Conservation (phyloP, 2,888 invertebrate genomes). For the Drosophila rubida region DNA sequence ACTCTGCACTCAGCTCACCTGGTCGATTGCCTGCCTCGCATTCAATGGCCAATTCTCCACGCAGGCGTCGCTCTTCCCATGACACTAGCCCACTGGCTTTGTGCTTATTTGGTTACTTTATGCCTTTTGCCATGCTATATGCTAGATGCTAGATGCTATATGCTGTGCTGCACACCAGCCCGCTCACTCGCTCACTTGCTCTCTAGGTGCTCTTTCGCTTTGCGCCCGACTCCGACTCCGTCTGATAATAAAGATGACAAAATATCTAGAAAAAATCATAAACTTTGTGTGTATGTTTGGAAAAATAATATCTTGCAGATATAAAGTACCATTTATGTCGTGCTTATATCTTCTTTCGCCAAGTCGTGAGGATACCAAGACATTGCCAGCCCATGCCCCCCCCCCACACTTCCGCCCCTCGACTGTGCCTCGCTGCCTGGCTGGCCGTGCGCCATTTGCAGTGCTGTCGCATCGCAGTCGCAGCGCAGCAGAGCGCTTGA, state of each 20-base stretch:
- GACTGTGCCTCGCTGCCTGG: constrained; percentile 21
- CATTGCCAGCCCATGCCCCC: constrained; percentile 23
- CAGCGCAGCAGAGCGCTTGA: constrained; percentile 42
- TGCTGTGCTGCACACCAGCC: too few relatives aligned
- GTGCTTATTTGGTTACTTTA: constrained; percentile 78
- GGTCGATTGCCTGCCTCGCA: constrained; percentile 46
- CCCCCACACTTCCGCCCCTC: neutral
- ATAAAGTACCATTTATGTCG: constrained; percentile 81
- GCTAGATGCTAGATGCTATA: too few relatives aligned
- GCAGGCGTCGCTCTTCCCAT: constrained; percentile 73
- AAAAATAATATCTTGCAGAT: constrained; percentile 81
- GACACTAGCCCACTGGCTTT: constrained; percentile 62
- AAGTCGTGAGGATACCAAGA: constrained; percentile 73
- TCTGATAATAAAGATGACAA: constrained; percentile 81
- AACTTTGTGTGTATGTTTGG: constrained; percentile 81
- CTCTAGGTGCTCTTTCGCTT: constrained; percentile 18
- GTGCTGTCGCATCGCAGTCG: constrained; percentile 42
- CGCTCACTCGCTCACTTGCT: too few relatives aligned
- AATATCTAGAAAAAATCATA: constrained; percentile 81
- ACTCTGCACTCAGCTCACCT: constrained; percentile 57
- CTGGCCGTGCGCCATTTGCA: constrained; percentile 59
- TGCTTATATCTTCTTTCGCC: constrained; percentile 81
- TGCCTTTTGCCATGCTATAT: constrained; percentile 58
- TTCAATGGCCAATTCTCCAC: constrained; percentile 73
- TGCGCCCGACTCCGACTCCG: constrained; percentile 28